Evolutionary conservation across 2,888 invertebrate species (phyloP), one percentile per base, ranked within the genome.

Genomic region (Macrosiphum euphorbiae): DNA sequence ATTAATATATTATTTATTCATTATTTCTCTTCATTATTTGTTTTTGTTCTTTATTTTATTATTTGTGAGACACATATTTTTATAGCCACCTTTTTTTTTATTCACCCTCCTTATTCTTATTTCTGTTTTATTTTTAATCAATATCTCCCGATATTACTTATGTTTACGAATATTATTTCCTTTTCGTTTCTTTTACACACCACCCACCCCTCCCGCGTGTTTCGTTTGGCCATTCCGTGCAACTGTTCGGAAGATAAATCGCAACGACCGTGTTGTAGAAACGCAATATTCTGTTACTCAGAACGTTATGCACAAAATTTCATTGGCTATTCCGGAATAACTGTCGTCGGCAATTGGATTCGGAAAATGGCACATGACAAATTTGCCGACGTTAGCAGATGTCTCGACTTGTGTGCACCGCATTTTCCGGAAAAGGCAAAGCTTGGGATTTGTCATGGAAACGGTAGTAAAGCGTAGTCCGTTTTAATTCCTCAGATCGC

Each of bases 241-340:
- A 94, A 94, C 94, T 94, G 94, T 94, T 90, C 90, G n/a, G 61
- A 41, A 94, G 94, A 94, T 94, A 94, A 94, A 94, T 94, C 90
- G 90, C 94, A 93, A 93, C 90, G 93, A 90, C 93, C 90, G 55
- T 78, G 91, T 55, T 3, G 85, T 91, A 61, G 92, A 47, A 87
- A 92, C 92, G 61, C 67, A 88, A 94, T 90, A 90, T 90, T 87
- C 90, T 67, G 94, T 87, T 92, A 92, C 86, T 92, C 92, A 35
- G 86, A 87, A 92, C 86, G 88, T 88, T 92, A 93, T 90, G 93
- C 90, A 85, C 90, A 52, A 94, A 84, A 86, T 94, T 67, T 94
- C 90, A 86, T 94, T 67, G 94, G 94, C 94, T 47, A 85, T 93
- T 89, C 93, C 47, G 90, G 28, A 94, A 94, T 90, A 94, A 94